phyloP scores from a whole-genome alignment of 2,888 invertebrate genomes.

The Timandra comae region DNA sequence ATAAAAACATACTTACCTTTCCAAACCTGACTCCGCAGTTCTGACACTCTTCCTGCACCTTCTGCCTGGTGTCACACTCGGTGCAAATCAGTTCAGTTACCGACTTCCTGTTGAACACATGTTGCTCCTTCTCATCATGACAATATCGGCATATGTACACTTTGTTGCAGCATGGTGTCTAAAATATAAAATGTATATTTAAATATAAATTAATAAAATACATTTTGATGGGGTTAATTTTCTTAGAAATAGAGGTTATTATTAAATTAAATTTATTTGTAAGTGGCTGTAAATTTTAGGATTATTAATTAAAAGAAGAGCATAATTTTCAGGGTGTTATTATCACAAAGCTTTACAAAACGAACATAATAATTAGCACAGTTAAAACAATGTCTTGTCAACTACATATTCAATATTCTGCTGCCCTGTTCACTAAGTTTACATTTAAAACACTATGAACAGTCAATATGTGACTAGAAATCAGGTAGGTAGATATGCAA shows the following conservation, averaged over 20 bases:
- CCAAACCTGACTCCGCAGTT: slow-evolving; percentile 88
- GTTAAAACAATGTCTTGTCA: too few relatives aligned
- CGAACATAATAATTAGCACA: too few relatives aligned
- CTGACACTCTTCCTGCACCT: slow-evolving; percentile 86
- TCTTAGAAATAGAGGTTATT: not conserved
- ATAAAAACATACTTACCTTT: too few relatives aligned
- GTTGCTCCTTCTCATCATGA: slow-evolving; percentile 91
- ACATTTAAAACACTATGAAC: too few relatives aligned
- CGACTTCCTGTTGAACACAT: slow-evolving; percentile 88
- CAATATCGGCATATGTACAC: slow-evolving; percentile 93
- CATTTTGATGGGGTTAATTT: not conserved
- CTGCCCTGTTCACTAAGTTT: too few relatives aligned
- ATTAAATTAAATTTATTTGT: too few relatives aligned
- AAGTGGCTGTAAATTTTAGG: too few relatives aligned
- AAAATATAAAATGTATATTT: slow-evolving; percentile 15
- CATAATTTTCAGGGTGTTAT: not conserved
- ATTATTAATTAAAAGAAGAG: not conserved
- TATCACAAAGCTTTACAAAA: not conserved
- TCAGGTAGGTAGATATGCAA: too few relatives aligned
- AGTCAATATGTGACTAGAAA: too few relatives aligned
- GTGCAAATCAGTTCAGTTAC: slow-evolving; percentile 90
- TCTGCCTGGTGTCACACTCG: slow-evolving; percentile 87
- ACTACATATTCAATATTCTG: too few relatives aligned
- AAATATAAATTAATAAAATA: not conserved
- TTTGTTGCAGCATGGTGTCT: slow-evolving; percentile 94